Evolutionary conservation across 2,113 vertebrate species (phyloP).

Genomic region (Nesogale talazaci): DNA sequence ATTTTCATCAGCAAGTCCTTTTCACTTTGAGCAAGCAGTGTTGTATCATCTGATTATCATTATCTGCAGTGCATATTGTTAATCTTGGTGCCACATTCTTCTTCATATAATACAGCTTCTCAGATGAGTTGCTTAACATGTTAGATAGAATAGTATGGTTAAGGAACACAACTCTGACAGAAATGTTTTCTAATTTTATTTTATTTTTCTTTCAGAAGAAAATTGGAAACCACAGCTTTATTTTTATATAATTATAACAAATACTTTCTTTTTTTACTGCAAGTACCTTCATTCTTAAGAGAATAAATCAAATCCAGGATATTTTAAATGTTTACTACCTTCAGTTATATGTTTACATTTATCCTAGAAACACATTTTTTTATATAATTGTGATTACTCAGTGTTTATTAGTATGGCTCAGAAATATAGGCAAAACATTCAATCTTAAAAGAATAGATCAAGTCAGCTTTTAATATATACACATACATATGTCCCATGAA

Average conservation of each 20-base stretch:
- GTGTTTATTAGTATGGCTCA: neutral
- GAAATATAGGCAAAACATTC: neutral
- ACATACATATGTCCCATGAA: neutral
- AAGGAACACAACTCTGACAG: too few relatives aligned
- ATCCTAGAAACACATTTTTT: neutral
- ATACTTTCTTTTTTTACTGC: neutral
- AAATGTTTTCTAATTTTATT: too few relatives aligned
- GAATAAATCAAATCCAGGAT: neutral
- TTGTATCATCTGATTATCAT: too few relatives aligned
- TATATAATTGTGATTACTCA: neutral
- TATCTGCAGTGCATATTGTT: too few relatives aligned
- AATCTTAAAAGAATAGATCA: neutral
- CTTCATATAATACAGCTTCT: too few relatives aligned
- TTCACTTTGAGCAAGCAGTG: too few relatives aligned
- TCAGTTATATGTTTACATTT: neutral
- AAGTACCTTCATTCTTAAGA: neutral
- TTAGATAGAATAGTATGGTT: too few relatives aligned
- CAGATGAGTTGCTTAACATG: too few relatives aligned
- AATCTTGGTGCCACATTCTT: too few relatives aligned
- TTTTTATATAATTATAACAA: neutral
- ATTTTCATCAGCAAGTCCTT: too few relatives aligned
- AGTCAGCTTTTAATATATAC: neutral
- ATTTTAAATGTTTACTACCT: neutral
- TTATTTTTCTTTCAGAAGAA: neutral
- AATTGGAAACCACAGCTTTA: constrained; percentile 5